Evolutionary conservation across 2,888 invertebrate species (phyloP), one percentile per base, ranked within the genome.

Genomic region (Agonopterix subpropinquella): DNA sequence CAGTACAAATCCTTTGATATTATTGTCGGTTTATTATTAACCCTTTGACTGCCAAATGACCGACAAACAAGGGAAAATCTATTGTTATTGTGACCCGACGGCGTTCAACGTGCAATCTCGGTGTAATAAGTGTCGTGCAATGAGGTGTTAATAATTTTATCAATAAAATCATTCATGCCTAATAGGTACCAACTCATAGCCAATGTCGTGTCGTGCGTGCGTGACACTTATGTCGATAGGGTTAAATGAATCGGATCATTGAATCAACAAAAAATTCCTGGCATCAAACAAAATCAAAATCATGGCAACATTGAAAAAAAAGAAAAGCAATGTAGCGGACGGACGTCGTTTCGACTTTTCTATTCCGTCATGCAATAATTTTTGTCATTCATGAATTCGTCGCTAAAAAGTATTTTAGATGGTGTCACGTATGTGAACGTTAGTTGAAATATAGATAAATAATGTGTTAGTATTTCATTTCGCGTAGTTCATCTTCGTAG

Each of bases 311-410:
- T 67, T 65, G 35, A 50, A 57, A 64, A 64, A 76, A 77, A 76
- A 74, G 67, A 71, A 68, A 77, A 75, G 76, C 72, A 74, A 78
- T 79, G 82, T 80, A 82, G 80, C 82, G 79, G 74, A 85, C 83
- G 85, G 75, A 85, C 81, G 86, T 84, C 85, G 86, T 83, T 83
- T 80, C 81, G 87, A 86, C 85, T 85, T 84, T 88, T 88, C 80
- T 81, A 75, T 83, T 86, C 88, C 87, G 85, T 88, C 88, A 87
- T 85, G 85, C 86, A 85, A 82, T 88, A 87, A 84, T 83, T 86
- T 85, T 86, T 85, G 82, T 88, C 84, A 87, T 85, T 80, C 79
- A 85, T 87, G 88, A 85, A 79, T 84, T 82, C 79, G 73, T 80
- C 73, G 81, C 64, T 80, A 75, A 77, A 80, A 82, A 80, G 72